Evolutionary conservation across 2,113 vertebrate species (phyloP).

Genomic region (Holacanthus passer): DNA sequence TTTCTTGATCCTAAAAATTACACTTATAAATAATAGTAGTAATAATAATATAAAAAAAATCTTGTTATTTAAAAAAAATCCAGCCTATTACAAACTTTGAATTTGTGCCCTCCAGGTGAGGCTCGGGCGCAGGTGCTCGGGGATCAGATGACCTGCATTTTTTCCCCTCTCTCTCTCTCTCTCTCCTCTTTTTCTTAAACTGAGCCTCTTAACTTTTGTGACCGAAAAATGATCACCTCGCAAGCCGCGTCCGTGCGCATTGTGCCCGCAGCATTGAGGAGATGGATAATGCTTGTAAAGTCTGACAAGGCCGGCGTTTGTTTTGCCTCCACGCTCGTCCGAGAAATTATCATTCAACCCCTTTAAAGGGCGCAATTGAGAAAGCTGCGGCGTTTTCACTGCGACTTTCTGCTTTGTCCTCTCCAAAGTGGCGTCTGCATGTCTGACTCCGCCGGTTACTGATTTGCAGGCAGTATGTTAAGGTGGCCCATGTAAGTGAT

Average conservation of each 20-base stretch:
- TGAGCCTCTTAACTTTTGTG: slow-evolving; percentile 67
- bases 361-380: slow-evolving; percentile 81
- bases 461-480: slow-evolving; percentile 97
- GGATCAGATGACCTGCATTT: slow-evolving; percentile 50
- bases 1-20: background rate
- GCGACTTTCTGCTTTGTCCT: slow-evolving; percentile 90
- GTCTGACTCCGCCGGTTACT: slow-evolving; percentile 97
- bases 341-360: slow-evolving; percentile 80
- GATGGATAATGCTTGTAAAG: slow-evolving; percentile 82
- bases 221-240: slow-evolving; percentile 63
- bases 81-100: too few relatives aligned
- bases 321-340: slow-evolving; percentile 78
- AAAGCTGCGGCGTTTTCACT: slow-evolving; percentile 84
- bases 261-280: slow-evolving; percentile 67
- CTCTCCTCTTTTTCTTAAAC: slow-evolving; percentile 10
- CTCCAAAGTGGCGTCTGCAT: slow-evolving; percentile 95
- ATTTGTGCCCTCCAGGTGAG: too few relatives aligned
- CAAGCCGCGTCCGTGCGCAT: slow-evolving; percentile 54
- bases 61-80: background rate
- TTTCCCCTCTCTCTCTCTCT: too few relatives aligned
- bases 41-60: background rate
- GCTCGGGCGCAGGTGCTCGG: slow-evolving; percentile 62
- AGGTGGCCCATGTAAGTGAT: slow-evolving; percentile 97
- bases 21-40: background rate
- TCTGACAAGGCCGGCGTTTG: slow-evolving; percentile 81